Evolutionary conservation across 2,113 vertebrate genomes (phyloP).

Genomic region (Butorides virescens): DNA sequence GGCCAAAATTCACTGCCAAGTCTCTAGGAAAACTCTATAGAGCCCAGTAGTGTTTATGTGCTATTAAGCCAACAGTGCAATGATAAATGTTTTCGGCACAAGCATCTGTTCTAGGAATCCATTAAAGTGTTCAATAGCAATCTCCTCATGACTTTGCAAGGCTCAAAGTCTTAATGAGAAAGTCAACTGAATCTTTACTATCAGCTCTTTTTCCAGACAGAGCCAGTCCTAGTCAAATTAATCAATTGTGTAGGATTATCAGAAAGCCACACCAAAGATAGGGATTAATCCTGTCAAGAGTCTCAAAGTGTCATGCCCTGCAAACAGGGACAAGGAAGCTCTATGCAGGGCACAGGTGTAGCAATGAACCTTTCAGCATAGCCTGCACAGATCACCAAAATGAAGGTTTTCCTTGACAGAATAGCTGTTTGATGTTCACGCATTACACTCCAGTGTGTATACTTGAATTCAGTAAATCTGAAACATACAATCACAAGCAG

Average conservation of each 20-base stretch:
- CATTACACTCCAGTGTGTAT: neutral
- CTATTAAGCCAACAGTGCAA: neutral
- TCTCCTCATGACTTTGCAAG: constrained; percentile 3
- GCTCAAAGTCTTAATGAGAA: constrained; percentile 30
- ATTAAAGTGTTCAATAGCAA: constrained; percentile 5
- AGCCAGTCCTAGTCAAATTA: neutral
- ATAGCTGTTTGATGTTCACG: neutral
- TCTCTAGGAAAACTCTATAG: neutral
- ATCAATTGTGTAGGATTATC: neutral
- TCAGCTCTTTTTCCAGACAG: neutral
- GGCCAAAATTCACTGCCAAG: constrained; percentile 34
- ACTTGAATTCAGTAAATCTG: neutral
- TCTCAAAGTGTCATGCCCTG: neutral
- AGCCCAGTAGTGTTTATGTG: neutral
- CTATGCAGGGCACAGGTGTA: neutral
- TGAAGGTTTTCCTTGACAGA: neutral
- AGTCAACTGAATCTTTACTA: constrained; percentile 9
- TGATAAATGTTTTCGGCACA: neutral
- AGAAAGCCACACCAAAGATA: neutral
- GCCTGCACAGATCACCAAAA: neutral
- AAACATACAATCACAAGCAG: neutral
- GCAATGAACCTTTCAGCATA: neutral
- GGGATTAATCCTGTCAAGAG: neutral
- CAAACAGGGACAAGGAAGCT: neutral
- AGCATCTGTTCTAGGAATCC: constrained; percentile 38